phyloP scores from a whole-genome alignment of 2,113 vertebrate species.

The Zeus faber region DNA sequence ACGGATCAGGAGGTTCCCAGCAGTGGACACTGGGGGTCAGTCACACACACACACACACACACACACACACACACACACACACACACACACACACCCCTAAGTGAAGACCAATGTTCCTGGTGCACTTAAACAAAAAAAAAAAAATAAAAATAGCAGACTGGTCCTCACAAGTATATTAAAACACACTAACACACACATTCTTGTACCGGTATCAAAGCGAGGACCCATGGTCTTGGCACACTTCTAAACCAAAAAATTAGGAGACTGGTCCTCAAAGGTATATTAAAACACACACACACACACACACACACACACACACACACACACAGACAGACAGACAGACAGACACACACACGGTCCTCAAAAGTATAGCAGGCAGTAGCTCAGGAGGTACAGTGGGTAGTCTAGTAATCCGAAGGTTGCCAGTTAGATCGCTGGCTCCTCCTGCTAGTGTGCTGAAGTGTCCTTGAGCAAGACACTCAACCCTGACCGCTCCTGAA shows the following conservation, averaged over 20 bases:
- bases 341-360: background rate
- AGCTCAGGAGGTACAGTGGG: too few relatives aligned
- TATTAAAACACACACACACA: slow-evolving; percentile 13
- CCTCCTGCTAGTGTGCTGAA: too few relatives aligned
- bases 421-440: too few relatives aligned
- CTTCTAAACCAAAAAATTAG: background rate
- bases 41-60: slow-evolving; percentile 3
- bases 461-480: too few relatives aligned
- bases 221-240: too few relatives aligned
- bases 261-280: background rate
- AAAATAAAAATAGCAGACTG: too few relatives aligned
- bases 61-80: slow-evolving; percentile 2
- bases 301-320: background rate
- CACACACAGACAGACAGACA: background rate
- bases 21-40: slow-evolving; percentile 93
- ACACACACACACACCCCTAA: background rate
- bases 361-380: background rate
- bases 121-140: too few relatives aligned
- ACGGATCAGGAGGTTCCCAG: slow-evolving; percentile 93
- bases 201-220: too few relatives aligned
- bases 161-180: background rate
- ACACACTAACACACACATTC: background rate
- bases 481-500: too few relatives aligned
- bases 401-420: too few relatives aligned
- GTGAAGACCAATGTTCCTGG: too few relatives aligned